phyloP scores from a whole-genome alignment of 2,888 invertebrate genomes.

The Altica lythri region DNA sequence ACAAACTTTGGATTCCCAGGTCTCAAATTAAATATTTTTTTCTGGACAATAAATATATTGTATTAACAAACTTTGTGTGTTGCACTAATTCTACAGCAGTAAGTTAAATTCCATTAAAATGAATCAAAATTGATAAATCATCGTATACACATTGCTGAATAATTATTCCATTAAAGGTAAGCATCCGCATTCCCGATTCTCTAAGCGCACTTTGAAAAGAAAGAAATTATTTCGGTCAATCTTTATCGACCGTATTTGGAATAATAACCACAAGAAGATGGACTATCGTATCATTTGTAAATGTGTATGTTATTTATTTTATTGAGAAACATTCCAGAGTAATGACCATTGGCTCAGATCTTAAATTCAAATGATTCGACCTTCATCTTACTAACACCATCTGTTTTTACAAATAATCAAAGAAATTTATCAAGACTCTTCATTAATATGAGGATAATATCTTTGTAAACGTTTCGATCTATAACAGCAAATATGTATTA shows the following conservation, averaged over 20 bases:
- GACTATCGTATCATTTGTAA: conserved; percentile 5
- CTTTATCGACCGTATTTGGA: conserved; percentile 26
- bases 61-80: neutral
- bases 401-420: too few relatives aligned
- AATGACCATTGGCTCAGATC: too few relatives aligned
- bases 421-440: neutral
- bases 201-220: conserved; percentile 18
- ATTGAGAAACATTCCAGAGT: conserved; percentile 2
- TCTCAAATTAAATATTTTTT: too few relatives aligned
- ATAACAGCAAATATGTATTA: too few relatives aligned
- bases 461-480: too few relatives aligned
- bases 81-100: neutral
- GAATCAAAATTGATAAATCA: conserved; percentile 18
- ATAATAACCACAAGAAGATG: too few relatives aligned
- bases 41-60: too few relatives aligned
- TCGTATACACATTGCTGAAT: conserved; percentile 12
- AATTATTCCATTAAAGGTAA: conserved; percentile 33
- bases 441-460: neutral
- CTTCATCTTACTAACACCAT: too few relatives aligned
- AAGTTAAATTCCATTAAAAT: neutral
- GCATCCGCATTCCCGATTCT: conserved; percentile 30
- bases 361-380: too few relatives aligned
- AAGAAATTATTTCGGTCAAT: conserved; percentile 26
- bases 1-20: too few relatives aligned
- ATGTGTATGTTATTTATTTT: conserved; percentile 1